These are phyloP conservation scores for Sarcophaga peregrina DNA, from an alignment of 1,140 invertebrate genomes.

Conservation along the genomic window DNA sequence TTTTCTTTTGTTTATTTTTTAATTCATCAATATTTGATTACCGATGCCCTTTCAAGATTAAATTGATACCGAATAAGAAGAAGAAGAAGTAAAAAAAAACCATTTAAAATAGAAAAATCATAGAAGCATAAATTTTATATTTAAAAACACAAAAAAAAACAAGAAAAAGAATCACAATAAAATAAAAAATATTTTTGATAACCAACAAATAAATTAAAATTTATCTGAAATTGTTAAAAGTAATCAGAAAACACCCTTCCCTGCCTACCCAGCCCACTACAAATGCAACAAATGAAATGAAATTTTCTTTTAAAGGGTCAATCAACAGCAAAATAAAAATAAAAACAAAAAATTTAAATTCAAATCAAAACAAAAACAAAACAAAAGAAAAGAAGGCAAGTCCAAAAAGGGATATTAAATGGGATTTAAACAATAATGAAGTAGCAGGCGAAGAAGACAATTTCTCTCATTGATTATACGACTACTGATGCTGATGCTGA, in stretches of 20 bases:
- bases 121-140: conserved; percentile 20
- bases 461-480: too few relatives aligned
- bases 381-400: too few relatives aligned
- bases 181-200: neutral
- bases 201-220: neutral
- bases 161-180: too few relatives aligned
- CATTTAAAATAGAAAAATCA: neutral
- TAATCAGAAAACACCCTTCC: neutral
- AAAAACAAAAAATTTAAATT: too few relatives aligned
- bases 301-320: conserved; percentile 1
- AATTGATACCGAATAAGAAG: neutral
- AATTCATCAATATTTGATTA: conserved; percentile 11
- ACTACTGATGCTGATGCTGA: neutral
- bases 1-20: neutral
- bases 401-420: neutral
- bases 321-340: neutral
- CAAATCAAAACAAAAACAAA: neutral
- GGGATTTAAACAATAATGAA: neutral
- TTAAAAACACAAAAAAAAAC: too few relatives aligned
- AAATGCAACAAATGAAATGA: conserved; percentile 7
- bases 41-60: neutral
- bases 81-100: neutral
- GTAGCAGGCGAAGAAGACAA: too few relatives aligned
- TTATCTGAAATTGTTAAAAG: neutral
- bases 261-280: neutral